phyloP scores from a whole-genome alignment of 2,888 invertebrate species.

The Orthonychiurus folsomi region DNA sequence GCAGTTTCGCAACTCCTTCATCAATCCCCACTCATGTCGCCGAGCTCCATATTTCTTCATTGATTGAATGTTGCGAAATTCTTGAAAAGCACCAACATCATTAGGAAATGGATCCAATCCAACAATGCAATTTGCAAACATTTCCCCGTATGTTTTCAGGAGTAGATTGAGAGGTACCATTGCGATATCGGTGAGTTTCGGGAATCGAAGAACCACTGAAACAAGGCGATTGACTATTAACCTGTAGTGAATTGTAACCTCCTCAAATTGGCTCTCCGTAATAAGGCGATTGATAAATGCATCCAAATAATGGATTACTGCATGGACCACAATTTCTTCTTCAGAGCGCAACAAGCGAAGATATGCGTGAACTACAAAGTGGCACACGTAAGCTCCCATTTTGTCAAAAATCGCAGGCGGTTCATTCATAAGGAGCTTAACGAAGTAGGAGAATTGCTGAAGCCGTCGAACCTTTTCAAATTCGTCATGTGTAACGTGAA shows the following conservation, averaged over 20 bases:
- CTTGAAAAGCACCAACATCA: conserved; percentile 21
- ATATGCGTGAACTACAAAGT: conserved; percentile 32
- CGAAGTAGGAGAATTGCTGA: conserved; percentile 35
- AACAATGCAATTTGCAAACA: conserved; percentile 47
- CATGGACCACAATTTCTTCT: background rate
- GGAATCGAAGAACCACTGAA: conserved; percentile 45
- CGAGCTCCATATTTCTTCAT: conserved; percentile 23
- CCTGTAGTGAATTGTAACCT: conserved; percentile 49
- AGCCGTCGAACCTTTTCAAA: conserved; percentile 32
- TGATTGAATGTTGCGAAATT: conserved; percentile 23
- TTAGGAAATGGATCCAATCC: conserved; percentile 51
- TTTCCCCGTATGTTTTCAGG: conserved; percentile 48
- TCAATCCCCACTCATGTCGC: conserved; percentile 23
- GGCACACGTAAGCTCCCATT: conserved; percentile 29
- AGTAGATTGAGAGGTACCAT: conserved; percentile 49
- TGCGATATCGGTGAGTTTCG: conserved; percentile 43
- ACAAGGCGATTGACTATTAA: conserved; percentile 51
- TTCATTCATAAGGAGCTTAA: conserved; percentile 26
- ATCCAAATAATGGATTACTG: conserved; percentile 2
- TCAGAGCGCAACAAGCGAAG: conserved; percentile 25
- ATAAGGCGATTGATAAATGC: background rate
- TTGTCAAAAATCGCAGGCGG: conserved; percentile 18
- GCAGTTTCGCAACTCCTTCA: conserved; percentile 49
- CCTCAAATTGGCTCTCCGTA: conserved; percentile 7
- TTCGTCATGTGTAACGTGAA: conserved; percentile 31